These are phyloP conservation scores for Mimas tiliae DNA, from an alignment of 2,888 invertebrate species.

Conservation along the genomic window DNA sequence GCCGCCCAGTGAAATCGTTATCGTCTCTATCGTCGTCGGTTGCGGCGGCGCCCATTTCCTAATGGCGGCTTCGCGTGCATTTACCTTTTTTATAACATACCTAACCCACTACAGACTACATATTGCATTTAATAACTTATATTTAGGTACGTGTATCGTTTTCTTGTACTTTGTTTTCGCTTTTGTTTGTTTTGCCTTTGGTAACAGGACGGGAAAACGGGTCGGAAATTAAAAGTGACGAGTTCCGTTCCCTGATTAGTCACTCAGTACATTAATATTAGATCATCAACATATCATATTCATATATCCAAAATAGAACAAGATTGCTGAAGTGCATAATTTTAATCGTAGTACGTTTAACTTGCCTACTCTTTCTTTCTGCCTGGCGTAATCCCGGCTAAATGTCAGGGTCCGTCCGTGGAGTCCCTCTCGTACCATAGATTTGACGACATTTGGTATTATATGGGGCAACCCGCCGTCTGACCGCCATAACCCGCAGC, in stretches of 20 bases:
- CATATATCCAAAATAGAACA: no score
- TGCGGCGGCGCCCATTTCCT: slow-evolving; percentile 77
- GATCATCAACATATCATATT: no score
- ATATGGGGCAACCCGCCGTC: no score
- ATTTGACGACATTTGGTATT: no score
- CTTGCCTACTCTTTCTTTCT: no score
- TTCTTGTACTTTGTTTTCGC: not conserved
- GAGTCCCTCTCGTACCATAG: no score
- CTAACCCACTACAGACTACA: slow-evolving; percentile 39
- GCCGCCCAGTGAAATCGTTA: slow-evolving; percentile 79
- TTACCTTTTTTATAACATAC: slow-evolving; percentile 68
- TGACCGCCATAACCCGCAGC: no score
- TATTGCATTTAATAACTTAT: slow-evolving; percentile 20
- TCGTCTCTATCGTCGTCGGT: slow-evolving; percentile 58
- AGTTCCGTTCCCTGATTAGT: not conserved
- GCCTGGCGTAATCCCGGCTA: no score
- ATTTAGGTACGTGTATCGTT: slow-evolving; percentile 18
- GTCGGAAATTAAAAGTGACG: not conserved
- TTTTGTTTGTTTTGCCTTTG: not conserved
- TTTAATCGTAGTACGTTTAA: no score
- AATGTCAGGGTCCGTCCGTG: no score
- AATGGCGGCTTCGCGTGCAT: slow-evolving; percentile 81
- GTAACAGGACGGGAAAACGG: not conserved
- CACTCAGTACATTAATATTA: no score
- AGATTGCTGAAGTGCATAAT: no score